phyloP scores from a whole-genome alignment of 2,113 vertebrate genomes.

The Mustela nigripes region DNA sequence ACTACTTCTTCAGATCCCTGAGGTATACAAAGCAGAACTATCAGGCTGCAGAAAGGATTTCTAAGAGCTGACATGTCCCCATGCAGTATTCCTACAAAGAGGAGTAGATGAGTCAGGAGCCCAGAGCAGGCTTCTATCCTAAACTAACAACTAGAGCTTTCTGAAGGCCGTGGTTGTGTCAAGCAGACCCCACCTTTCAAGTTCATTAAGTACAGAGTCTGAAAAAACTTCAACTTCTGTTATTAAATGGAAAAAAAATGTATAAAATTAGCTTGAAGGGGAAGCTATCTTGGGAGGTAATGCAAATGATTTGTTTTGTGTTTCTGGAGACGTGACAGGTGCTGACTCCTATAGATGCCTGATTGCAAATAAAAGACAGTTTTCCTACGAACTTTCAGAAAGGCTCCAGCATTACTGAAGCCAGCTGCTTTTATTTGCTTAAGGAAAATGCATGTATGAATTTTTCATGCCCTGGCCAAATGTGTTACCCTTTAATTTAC shows the following conservation, averaged over 20 bases:
- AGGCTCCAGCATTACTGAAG: background rate
- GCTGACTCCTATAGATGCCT: background rate
- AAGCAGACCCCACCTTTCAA: background rate
- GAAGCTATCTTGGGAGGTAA: constrained; percentile 73
- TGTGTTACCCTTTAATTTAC: constrained; percentile 29
- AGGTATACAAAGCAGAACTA: background rate
- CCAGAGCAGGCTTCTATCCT: background rate
- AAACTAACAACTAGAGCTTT: background rate
- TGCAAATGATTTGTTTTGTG: constrained; percentile 80
- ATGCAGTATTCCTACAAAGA: background rate
- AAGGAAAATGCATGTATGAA: background rate
- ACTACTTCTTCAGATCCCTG: background rate
- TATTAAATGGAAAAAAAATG: constrained; percentile 56
- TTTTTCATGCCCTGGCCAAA: background rate
- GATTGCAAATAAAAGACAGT: constrained; percentile 65
- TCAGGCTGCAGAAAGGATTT: background rate
- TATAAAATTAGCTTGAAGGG: constrained; percentile 72
- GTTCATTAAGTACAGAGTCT: background rate
- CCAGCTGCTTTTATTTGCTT: background rate
- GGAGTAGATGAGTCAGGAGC: background rate
- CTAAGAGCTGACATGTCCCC: background rate
- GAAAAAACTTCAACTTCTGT: constrained; percentile 38
- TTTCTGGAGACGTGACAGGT: constrained; percentile 73
- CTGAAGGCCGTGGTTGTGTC: background rate
- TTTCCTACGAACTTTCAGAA: constrained; percentile 38